A percentile compares a stretch with the other conserved stretches of the same genome.
Evolutionary conservation across 1,140 invertebrate species (phyloP).

Genomic region (Rhizoglyphus robini): DNA sequence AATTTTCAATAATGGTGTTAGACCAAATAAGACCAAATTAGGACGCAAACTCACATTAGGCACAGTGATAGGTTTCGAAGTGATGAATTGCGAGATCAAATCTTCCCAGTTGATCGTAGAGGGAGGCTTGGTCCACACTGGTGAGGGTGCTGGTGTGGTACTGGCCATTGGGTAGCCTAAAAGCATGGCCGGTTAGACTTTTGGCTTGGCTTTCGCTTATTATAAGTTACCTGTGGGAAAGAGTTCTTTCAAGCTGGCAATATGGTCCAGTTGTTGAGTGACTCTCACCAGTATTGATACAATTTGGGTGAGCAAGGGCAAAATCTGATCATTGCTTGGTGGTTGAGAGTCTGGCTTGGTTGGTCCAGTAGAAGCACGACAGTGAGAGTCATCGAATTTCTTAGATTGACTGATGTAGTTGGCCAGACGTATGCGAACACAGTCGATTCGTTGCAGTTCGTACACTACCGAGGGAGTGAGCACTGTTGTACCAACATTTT

Average conservation of each 20-base stretch:
- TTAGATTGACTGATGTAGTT: conserved; percentile 8
- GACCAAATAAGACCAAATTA: no score
- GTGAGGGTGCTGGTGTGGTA: no score
- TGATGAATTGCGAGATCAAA: no score
- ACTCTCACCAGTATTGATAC: conserved; percentile 7
- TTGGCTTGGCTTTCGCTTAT: no score
- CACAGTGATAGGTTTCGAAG: no score
- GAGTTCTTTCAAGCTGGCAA: neutral
- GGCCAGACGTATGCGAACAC: conserved; percentile 8
- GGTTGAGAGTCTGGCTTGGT: neutral
- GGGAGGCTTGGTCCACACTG: no score
- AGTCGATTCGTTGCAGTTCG: conserved; percentile 8
- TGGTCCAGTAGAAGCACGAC: neutral
- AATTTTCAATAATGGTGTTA: no score
- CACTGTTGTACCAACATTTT: neutral
- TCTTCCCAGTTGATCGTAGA: no score
- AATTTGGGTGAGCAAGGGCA: conserved; percentile 2
- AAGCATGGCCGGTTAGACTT: no score
- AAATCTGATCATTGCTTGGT: neutral
- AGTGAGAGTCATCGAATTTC: conserved; percentile 4
- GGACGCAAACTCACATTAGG: no score
- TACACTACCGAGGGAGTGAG: neutral
- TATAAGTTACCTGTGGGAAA: no score
- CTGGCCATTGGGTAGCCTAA: no score
- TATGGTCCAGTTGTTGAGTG: neutral